Evolutionary conservation across 35 echinoderm and acorn worm species (phyloP).

Genomic region (Ophioderma brevispina): DNA sequence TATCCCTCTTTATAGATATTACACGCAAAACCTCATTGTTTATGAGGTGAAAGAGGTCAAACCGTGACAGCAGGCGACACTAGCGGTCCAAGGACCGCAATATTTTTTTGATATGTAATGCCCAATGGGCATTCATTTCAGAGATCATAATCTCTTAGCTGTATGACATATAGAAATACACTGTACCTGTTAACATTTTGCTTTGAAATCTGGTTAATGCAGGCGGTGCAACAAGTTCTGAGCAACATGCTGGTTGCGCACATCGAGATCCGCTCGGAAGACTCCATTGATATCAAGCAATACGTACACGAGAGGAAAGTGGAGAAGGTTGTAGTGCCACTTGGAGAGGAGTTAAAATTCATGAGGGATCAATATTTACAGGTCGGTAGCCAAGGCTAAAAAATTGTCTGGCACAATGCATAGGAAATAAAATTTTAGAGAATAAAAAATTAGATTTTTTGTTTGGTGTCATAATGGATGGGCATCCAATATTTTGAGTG

Average conservation of each 20-base stretch:
- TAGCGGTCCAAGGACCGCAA: too few species aligned
- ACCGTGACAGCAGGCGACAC: too few species aligned
- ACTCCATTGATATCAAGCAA: conserved; percentile 86
- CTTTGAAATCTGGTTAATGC: too few species aligned
- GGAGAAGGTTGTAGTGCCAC: conserved; percentile 84
- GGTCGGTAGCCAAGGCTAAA: conserved; percentile 34
- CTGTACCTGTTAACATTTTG: too few species aligned
- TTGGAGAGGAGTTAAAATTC: conserved; percentile 79
- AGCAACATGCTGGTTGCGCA: conserved; percentile 84
- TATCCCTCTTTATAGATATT: too few species aligned
- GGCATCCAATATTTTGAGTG: too few species aligned
- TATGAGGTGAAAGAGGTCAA: too few species aligned
- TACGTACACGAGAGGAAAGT: conserved; percentile 89
- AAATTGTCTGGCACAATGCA: background rate
- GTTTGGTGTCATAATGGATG: background rate
- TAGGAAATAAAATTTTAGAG: background rate
- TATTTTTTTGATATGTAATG: too few species aligned
- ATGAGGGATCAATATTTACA: conserved; percentile 79
- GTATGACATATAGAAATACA: too few species aligned
- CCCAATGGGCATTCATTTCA: too few species aligned
- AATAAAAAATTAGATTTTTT: background rate
- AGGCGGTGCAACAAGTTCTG: conserved; percentile 92
- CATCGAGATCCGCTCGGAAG: conserved; percentile 94
- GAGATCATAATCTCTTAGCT: too few species aligned
- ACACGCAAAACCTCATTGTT: too few species aligned